A percentile compares a stretch with the other conserved stretches of the same genome.
phyloP scores from a whole-genome alignment of 1,140 invertebrate genomes.

The Zaprionus taronus region DNA sequence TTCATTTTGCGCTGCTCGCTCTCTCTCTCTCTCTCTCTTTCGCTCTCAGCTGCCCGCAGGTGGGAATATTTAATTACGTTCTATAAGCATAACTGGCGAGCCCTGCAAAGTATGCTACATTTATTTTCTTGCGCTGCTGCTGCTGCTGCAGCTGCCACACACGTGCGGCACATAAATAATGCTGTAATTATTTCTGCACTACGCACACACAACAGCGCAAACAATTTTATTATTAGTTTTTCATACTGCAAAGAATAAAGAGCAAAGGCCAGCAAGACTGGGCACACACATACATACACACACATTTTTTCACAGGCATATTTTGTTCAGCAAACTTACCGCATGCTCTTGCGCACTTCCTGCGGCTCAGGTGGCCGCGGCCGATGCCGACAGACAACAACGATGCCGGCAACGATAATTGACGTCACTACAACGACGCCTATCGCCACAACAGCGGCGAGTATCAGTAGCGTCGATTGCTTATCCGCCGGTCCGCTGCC shows the following conservation, averaged over 20 bases:
- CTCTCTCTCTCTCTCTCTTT: too few relatives aligned
- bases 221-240: conserved; percentile 79
- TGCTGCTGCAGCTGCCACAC: conserved; percentile 39
- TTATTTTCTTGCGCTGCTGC: conserved; percentile 7
- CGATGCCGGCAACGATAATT: conserved; percentile 84
- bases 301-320: too few relatives aligned
- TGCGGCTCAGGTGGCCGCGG: conserved; percentile 84
- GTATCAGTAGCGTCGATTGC: conserved; percentile 82
- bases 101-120: conserved; percentile 55
- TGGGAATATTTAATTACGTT: conserved; percentile 56
- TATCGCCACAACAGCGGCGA: conserved; percentile 82
- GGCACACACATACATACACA: too few relatives aligned
- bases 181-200: conserved; percentile 74
- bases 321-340: conserved; percentile 61
- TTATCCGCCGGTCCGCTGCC: conserved; percentile 79
- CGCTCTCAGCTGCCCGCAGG: not conserved
- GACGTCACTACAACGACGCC: conserved; percentile 84
- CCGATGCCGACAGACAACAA: conserved; percentile 82
- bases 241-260: conserved; percentile 33
- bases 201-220: conserved; percentile 48
- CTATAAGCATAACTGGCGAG: conserved; percentile 39
- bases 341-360: conserved; percentile 84
- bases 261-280: not conserved
- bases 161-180: conserved; percentile 78
- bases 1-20: not conserved